A percentile compares a stretch with the other conserved stretches of the same genome.
phyloP scores from a whole-genome alignment of 92 coral and sea anemone species.

The Palythoa grandis region DNA sequence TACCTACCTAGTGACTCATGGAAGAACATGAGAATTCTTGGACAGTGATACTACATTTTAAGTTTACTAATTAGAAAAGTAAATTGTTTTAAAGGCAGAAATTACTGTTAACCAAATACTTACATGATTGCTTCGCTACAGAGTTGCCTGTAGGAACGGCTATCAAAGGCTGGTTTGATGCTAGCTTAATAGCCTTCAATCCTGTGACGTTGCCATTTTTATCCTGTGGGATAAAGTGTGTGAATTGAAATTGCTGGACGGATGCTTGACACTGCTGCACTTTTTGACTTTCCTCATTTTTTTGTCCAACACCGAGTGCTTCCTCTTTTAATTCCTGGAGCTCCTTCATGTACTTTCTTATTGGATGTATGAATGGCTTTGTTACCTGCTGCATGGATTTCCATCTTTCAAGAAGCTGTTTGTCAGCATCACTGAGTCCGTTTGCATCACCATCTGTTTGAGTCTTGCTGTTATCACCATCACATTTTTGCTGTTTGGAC shows the following conservation, averaged over 20 bases:
- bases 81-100: background rate
- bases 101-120: background rate
- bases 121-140: conserved; percentile 48
- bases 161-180: conserved; percentile 48
- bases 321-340: conserved; percentile 78
- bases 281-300: conserved; percentile 10
- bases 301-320: conserved; percentile 31
- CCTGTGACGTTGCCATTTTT: conserved; percentile 77
- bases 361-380: conserved; percentile 95
- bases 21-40: too few relatives aligned
- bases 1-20: too few relatives aligned
- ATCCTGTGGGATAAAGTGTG: conserved; percentile 88
- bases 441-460: conserved; percentile 37
- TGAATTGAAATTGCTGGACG: conserved; percentile 77
- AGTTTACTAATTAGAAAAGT: background rate
- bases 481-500: conserved; percentile 51
- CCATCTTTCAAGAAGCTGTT: conserved; percentile 89
- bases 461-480: conserved; percentile 45
- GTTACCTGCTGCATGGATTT: conserved; percentile 92
- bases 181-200: conserved; percentile 86
- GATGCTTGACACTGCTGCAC: conserved; percentile 7
- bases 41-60: too few relatives aligned
- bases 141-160: conserved; percentile 23
- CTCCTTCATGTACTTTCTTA: conserved; percentile 90
- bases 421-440: conserved; percentile 85